These are phyloP conservation scores for Xanthorhoe designata DNA, from an alignment of 2,888 invertebrate genomes.

Conservation along the genomic window DNA sequence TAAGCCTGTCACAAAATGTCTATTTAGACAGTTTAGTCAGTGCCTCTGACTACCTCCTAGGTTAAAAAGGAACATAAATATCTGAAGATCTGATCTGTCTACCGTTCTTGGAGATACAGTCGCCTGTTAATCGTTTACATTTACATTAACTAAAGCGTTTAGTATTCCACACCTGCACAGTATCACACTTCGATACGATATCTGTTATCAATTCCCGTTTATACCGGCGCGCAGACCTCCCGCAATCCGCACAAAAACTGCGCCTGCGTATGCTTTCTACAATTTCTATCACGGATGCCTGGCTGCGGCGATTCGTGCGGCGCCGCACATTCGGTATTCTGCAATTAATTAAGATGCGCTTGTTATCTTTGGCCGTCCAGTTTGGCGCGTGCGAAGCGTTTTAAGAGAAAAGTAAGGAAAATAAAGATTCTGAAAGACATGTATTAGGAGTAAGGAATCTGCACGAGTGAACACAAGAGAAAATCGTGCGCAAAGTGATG, in stretches of 20 bases:
- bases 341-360: constrained; percentile 29
- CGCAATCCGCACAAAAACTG: constrained; percentile 66
- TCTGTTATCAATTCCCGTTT: not conserved
- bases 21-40: too few relatives aligned
- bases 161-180: too few relatives aligned
- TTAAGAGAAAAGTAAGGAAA: constrained; percentile 1
- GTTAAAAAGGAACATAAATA: too few relatives aligned
- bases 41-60: too few relatives aligned
- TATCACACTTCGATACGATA: not conserved
- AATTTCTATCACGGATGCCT: constrained; percentile 78
- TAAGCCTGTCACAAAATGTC: too few relatives aligned
- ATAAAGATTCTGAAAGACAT: not conserved
- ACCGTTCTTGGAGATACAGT: too few relatives aligned
- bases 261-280: constrained; percentile 64
- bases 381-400: constrained; percentile 20
- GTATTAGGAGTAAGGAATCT: not conserved
- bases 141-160: too few relatives aligned
- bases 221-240: constrained; percentile 32
- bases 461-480: not conserved
- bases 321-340: constrained; percentile 31
- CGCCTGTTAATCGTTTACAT: too few relatives aligned
- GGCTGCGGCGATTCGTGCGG: constrained; percentile 47
- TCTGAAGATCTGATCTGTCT: too few relatives aligned
- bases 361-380: constrained; percentile 29
- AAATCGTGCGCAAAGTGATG: not conserved